Conservation (phyloP, 53 echinoderm and acorn worm genomes). For the Holothuria scabra region DNA sequence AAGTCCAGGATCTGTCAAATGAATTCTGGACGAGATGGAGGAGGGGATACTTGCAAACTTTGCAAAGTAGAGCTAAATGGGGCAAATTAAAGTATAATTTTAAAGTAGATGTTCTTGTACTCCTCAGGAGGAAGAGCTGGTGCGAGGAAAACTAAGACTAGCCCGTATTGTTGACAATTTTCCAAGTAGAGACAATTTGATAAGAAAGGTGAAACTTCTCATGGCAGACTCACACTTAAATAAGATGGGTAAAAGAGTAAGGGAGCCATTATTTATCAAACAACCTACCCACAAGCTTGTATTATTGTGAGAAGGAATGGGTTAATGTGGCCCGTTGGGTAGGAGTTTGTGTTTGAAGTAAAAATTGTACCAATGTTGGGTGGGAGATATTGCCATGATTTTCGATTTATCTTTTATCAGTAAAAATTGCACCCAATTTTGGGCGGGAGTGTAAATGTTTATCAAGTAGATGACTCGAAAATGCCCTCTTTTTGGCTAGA, state of each 20-base stretch:
- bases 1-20: not conserved
- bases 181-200: slow-evolving; percentile 3
- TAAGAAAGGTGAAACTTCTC: not conserved
- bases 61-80: not conserved
- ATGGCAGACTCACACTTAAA: slow-evolving; percentile 23
- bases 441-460: no score
- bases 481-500: no score
- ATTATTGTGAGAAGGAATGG: no score
- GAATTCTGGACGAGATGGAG: slow-evolving; percentile 12
- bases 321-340: no score
- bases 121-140: not conserved
- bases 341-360: no score
- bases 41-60: not conserved
- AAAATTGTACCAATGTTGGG: no score
- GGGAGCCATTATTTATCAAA: no score
- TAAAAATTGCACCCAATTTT: no score
- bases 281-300: no score
- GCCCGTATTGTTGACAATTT: not conserved
- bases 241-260: slow-evolving; percentile 13
- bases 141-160: slow-evolving; percentile 9
- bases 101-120: slow-evolving; percentile 1
- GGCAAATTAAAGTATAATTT: not conserved
- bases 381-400: no score
- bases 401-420: no score
- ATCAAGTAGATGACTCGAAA: no score